Evolutionary conservation across 2,113 vertebrate genomes (phyloP).

Genomic region (Rhabdomys dilectus): DNA sequence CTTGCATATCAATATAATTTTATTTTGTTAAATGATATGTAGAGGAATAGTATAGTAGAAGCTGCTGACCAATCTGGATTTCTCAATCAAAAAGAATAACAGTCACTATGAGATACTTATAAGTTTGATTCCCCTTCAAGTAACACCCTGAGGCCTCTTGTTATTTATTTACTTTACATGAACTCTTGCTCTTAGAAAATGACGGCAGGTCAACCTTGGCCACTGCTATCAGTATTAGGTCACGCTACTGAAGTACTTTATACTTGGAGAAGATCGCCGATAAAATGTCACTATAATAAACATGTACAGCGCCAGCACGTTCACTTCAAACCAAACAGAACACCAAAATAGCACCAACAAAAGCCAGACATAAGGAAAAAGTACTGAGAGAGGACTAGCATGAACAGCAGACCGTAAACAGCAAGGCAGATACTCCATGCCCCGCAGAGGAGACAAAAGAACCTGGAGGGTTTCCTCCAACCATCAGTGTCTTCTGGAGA

Average conservation of each 20-base stretch:
- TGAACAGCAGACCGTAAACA: background rate
- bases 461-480: background rate
- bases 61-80: background rate
- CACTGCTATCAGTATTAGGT: background rate
- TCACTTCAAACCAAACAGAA: background rate
- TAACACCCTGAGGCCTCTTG: conserved; percentile 35
- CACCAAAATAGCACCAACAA: background rate
- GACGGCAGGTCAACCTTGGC: background rate
- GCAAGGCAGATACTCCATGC: background rate
- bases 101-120: conserved; percentile 32
- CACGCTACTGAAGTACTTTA: conserved; percentile 36
- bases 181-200: background rate
- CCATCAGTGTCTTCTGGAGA: background rate
- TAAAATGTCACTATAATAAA: conserved; percentile 51
- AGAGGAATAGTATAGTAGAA: conserved; percentile 44
- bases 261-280: conserved; percentile 21
- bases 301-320: background rate
- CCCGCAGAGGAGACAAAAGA: background rate
- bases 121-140: background rate
- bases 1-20: conserved; percentile 54
- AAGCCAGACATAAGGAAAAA: background rate
- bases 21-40: conserved; percentile 59
- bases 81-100: conserved; percentile 44
- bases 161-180: conserved; percentile 50
- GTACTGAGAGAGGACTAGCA: background rate